Base-by-base conservation (phyloP, 2,113 vertebrate species). In the Prolemur simus region DNA sequence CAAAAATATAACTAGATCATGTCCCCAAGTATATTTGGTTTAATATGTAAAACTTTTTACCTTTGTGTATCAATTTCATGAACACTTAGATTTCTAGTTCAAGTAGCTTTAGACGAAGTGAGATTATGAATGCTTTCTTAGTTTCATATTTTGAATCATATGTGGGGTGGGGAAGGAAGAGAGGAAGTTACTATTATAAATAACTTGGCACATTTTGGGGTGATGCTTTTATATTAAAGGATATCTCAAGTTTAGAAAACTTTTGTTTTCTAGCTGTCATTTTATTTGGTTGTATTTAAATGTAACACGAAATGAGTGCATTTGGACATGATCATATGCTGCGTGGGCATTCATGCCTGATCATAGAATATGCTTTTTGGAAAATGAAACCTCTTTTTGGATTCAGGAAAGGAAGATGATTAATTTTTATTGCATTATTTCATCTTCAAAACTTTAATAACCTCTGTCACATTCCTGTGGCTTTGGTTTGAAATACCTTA, bases 401-500 rank as follows among this genome's bases (percentile, higher is more conserved):
- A 89, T 81, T 93, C 76, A 63, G 69, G 68, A 73, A 63, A 73
- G 60, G 47, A 74, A 66, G 17, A 66, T 60, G 25, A 54, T 94
- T 88, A 27, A 89, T 87, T 94, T 94, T 87, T 76, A 49, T 49
- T 68, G 42, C 66, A 42, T 49, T 42, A 29, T 83, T 85, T 85
- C 37, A 45, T 81, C 64, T 86, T 89, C 23, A 74, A 45, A 86
- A 39, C 56, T 64, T 63, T 47, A 66, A n/a, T 94, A 45, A 89
- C 25, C 37, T 77, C 39, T 39, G 1, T 84, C 83, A 76, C 0
- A 45, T n/a, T 83, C n/a, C 23, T 91, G 5, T 77, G 32, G 18
- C 68, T 94, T 87, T 92, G 69, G 25, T 78, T 94, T 81, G 45
- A 77, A 96, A 78, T 84, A 54, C 32, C 68, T 91, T 91, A 47